Evolutionary conservation across 2,113 vertebrate genomes (phyloP).

Genomic region (Mionectes macconnelli): DNA sequence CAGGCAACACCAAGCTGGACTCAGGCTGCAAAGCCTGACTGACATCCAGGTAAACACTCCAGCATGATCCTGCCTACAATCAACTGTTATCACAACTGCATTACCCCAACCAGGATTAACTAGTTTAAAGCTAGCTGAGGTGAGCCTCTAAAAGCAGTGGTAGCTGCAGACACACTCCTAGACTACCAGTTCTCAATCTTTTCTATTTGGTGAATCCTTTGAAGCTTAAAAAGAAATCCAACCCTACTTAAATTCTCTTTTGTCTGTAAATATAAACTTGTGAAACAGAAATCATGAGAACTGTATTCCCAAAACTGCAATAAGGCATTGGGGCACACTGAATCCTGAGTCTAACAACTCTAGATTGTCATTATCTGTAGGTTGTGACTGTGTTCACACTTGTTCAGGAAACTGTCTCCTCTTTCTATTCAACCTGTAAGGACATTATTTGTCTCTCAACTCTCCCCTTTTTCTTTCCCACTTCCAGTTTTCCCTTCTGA

Average conservation of each 20-base stretch:
- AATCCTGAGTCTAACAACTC: not conserved
- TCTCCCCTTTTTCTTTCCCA: not conserved
- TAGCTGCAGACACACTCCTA: not conserved
- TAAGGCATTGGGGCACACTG: not conserved
- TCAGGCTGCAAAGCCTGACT: conserved; percentile 37
- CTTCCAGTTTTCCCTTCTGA: not conserved
- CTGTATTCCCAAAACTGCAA: not conserved
- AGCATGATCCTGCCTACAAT: not conserved
- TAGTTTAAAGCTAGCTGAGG: not conserved
- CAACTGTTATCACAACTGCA: not conserved
- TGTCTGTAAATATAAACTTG: not conserved
- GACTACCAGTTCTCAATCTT: not conserved
- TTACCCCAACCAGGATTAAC: conserved; percentile 29
- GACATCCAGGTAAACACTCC: conserved; percentile 17
- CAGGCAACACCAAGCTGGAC: not conserved
- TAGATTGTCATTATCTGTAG: not conserved
- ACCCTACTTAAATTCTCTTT: not conserved
- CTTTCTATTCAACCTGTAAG: not conserved
- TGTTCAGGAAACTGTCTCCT: not conserved
- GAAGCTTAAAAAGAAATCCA: not conserved
- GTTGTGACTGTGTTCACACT: not conserved
- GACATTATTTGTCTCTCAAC: not conserved
- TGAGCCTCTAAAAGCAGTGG: not conserved
- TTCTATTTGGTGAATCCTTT: not conserved
- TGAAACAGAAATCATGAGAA: not conserved